Conservation (phyloP, 2,797 vertebrate species). For the Psittacula echo region DNA sequence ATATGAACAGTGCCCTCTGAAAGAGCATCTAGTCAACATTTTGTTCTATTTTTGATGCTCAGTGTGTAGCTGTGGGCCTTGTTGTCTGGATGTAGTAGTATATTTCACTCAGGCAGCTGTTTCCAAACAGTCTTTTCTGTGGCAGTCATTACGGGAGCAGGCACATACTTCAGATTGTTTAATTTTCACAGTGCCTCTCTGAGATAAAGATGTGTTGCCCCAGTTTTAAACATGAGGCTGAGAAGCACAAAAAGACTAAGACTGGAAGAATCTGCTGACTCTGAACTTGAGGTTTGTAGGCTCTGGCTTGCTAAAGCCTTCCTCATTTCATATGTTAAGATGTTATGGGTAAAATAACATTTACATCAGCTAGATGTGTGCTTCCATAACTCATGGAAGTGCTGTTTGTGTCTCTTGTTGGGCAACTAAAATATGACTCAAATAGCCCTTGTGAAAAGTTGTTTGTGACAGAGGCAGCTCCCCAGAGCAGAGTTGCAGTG, state of each 20-base stretch:
- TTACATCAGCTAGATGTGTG: background rate
- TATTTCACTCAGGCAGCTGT: background rate
- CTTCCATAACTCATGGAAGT: background rate
- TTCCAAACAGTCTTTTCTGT: background rate
- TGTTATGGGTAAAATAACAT: background rate
- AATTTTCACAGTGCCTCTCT: background rate
- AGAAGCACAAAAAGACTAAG: background rate
- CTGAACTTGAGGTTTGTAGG: background rate
- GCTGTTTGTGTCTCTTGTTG: background rate
- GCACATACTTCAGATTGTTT: background rate
- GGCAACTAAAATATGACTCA: background rate
- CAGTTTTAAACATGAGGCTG: background rate
- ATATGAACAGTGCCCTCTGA: background rate
- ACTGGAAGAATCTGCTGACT: background rate
- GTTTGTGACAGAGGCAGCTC: background rate
- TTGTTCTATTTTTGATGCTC: background rate
- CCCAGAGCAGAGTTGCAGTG: background rate
- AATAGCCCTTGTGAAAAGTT: background rate
- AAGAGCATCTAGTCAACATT: conserved; percentile 9
- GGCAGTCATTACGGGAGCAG: background rate
- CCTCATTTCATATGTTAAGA: background rate
- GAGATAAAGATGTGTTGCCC: background rate
- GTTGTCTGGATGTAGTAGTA: background rate
- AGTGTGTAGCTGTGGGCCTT: background rate
- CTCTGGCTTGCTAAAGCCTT: background rate